Base-by-base conservation (phyloP, 2,113 vertebrate species). In the Eidolon helvum region DNA sequence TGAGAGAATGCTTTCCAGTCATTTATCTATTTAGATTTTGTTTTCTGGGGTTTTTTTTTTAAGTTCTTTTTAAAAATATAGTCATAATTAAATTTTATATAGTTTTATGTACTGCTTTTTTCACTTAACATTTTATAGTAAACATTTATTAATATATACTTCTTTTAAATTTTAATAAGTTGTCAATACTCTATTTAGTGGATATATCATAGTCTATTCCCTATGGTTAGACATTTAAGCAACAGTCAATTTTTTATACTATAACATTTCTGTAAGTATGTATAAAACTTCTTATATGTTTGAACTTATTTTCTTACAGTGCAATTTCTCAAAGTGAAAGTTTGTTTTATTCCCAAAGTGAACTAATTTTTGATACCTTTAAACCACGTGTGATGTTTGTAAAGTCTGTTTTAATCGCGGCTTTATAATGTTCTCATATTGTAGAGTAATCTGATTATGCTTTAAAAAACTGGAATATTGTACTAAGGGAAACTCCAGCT, bases 261-360 rank as follows among this genome's bases (percentile, higher is more conserved):
- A 2, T 91, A 83, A 86, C 9, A 63, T 79, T 87, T 97, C 30
- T 95, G 14, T 68, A 74, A 88, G 45, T 84, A 68, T 89, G 12
- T 91, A 6, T 33, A 90, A 79, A 96, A 87, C 53, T 95, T 84
- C 93, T 87, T 95, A 22, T 91, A 45, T 87, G 7, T 15, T 87
- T 80, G 75, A 82, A 12, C 40, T 83, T 92, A 48, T 87, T 97
- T 96, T 97, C 85, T 91, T 91, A 61, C 12, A 82, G 9, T 88
- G 43, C 48, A 65, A 2, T 96, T 97, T 95, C 61, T 83, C 75
- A 96, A 92, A 94, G 61, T 96, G 16, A 35, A 82, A 93, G 40
- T 86, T 87, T 83, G 43, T 97, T 97, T 88, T 53, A 88, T n/a
- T 93, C 45, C 40, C 45, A 80, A 88, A 88, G 38, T 92, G 12